phyloP scores from a whole-genome alignment of 2,888 invertebrate species.

The Ophion ellenae region DNA sequence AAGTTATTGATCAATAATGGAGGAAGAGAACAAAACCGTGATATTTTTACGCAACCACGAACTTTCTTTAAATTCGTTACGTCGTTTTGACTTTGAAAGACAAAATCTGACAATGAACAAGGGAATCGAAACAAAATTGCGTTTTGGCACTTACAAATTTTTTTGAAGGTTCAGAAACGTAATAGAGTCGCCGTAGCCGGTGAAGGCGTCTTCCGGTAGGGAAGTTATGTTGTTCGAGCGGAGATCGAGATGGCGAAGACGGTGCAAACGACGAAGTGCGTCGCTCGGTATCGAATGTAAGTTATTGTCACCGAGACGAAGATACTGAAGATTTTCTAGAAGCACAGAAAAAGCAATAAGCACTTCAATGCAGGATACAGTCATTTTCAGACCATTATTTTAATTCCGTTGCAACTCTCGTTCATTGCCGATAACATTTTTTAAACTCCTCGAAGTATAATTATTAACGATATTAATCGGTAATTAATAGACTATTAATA shows the following conservation, averaged over 20 bases:
- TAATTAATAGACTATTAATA: too few relatives aligned
- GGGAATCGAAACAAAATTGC: neutral
- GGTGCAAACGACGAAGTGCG: slow-evolving; percentile 92
- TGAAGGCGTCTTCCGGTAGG: slow-evolving; percentile 93
- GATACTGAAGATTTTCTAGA: slow-evolving; percentile 94
- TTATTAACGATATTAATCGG: too few relatives aligned
- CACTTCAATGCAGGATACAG: neutral
- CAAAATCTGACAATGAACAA: slow-evolving; percentile 2
- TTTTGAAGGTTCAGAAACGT: slow-evolving; percentile 97
- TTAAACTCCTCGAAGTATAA: neutral
- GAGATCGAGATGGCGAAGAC: slow-evolving; percentile 94
- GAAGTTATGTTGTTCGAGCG: slow-evolving; percentile 94
- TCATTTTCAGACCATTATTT: neutral
- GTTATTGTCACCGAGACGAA: slow-evolving; percentile 94
- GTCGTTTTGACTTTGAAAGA: neutral
- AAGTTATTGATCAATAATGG: neutral
- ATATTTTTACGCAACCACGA: too few relatives aligned
- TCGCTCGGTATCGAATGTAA: slow-evolving; percentile 93
- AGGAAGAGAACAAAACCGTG: too few relatives aligned
- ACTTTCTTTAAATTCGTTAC: too few relatives aligned
- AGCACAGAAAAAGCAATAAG: slow-evolving; percentile 54
- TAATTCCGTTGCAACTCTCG: neutral
- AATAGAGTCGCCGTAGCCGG: slow-evolving; percentile 94
- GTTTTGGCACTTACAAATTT: slow-evolving; percentile 89
- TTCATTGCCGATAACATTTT: neutral